phyloP scores from a whole-genome alignment of 2,113 vertebrate species.

The Sakesphorus luctuosus region DNA sequence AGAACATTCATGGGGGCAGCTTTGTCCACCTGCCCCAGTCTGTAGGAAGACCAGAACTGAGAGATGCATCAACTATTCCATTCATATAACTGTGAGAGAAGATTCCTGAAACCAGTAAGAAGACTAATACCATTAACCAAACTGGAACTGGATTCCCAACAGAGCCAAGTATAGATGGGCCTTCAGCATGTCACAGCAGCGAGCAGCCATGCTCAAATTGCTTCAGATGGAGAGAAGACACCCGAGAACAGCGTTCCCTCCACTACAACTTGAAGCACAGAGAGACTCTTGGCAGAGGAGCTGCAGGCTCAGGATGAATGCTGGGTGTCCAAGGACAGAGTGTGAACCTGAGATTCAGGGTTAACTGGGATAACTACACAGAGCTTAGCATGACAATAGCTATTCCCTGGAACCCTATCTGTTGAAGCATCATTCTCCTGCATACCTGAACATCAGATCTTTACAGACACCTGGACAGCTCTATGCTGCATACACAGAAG shows the following conservation, averaged over 20 bases:
- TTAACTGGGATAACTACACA: neutral
- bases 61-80: neutral
- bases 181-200: neutral
- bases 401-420: neutral
- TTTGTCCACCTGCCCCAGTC: neutral
- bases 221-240: neutral
- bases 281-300: neutral
- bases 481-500: neutral
- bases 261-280: neutral
- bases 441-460: neutral
- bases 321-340: neutral
- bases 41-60: neutral
- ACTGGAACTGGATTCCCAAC: neutral
- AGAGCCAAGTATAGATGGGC: neutral
- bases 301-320: neutral
- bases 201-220: neutral
- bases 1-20: neutral
- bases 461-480: neutral
- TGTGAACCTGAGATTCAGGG: neutral
- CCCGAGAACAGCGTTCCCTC: neutral
- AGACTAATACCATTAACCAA: neutral
- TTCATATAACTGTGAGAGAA: neutral
- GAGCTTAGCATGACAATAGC: neutral
- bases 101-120: neutral
- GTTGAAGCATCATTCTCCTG: neutral